Evolutionary conservation across 2,888 invertebrate genomes (phyloP).

Genomic region (Branchipolynoe longqiensis): DNA sequence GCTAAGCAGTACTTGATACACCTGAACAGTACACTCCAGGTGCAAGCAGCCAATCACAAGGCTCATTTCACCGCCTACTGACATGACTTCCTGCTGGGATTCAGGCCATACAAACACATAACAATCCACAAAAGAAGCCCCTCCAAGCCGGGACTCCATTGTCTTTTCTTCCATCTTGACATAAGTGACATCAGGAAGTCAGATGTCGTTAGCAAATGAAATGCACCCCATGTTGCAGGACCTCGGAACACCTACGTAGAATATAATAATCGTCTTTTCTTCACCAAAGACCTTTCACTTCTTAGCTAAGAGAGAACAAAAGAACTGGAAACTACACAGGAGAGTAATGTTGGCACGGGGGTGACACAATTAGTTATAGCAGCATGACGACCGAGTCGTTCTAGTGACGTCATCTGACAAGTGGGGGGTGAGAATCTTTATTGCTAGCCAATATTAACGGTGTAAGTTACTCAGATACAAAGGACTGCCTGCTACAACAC

Average conservation of each 20-base stretch:
- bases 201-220: constrained; percentile 12
- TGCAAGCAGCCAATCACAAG: not conserved
- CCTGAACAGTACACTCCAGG: not conserved
- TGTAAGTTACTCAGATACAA: no score
- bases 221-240: not conserved
- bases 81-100: constrained; percentile 1
- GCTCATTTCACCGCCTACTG: constrained; percentile 3
- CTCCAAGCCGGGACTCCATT: no score
- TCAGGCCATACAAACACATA: not conserved
- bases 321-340: not conserved
- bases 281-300: not conserved
- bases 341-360: constrained; percentile 17
- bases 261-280: not conserved
- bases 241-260: constrained; percentile 8
- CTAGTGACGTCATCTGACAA: not conserved
- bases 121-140: not conserved
- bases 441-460: not conserved
- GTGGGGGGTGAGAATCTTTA: not conserved
- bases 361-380: no score
- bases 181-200: constrained; percentile 23
- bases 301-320: not conserved
- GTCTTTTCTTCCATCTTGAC: not conserved
- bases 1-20: not conserved
- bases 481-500: no score
- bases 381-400: constrained; percentile 17